Evolutionary conservation across 2,113 vertebrate genomes (phyloP), one percentile per base, ranked within the genome.

Genomic region (Heptranchias perlo): DNA sequence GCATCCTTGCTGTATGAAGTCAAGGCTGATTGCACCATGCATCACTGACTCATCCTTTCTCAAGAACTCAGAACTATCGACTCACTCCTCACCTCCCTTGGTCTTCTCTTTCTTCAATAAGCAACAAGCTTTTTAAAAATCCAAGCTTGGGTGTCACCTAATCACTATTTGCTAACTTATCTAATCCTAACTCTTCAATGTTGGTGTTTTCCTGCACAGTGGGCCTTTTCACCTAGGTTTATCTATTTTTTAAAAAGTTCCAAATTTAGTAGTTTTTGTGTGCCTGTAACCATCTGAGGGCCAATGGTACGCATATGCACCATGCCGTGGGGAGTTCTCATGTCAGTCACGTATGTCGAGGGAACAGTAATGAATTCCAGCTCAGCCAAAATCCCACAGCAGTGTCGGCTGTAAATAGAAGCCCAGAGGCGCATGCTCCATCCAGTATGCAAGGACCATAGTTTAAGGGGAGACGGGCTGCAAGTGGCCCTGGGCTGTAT

Each of bases 341-440:
- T n/a, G 10, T 78, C 76, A 16, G n/a, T 78, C 39, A 78, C 39
- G 1, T 78, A 39, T 78, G n/a, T n/a, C n/a, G n/a, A n/a, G 18
- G 35, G 58, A 93, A 21, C 58, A 62, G 64, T 39, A 62, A n/a
- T 62, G n/a, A 95, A 44, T 96, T 1, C 95, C 96, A 95, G 95
- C 96, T 97, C 54, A 97, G 78, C 69, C 65, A 52, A 76, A 94
- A 89, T 96, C 49, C 49, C 35, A n/a, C 35, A n/a, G 31, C 52
- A 92, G 87, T 28, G 4, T 62, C 39, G n/a, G 16, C 14, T 91
- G 28, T 62, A 16, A 92, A 39, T 62, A n/a, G 58, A 64, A 39
- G n/a, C n/a, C 16, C 39, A 47, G 39, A 39, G n/a, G 39, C n/a
- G 23, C 39, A 21, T 44, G 44, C 16, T 44, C 5, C 78, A 47